Evolutionary conservation across 2,888 invertebrate species (phyloP).

Genomic region (Chrysodeixis includens): DNA sequence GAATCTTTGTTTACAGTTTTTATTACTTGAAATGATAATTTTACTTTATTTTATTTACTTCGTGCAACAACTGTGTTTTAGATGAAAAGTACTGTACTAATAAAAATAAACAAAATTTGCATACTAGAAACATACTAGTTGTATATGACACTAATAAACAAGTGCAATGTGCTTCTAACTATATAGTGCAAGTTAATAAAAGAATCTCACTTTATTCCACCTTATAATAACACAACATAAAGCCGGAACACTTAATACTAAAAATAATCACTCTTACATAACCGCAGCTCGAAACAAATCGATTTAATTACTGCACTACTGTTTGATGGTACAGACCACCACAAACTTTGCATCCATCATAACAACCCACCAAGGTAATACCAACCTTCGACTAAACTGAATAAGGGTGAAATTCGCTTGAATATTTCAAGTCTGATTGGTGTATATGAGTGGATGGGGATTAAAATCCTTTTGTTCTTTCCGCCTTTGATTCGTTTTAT

Average conservation of each 20-base stretch:
- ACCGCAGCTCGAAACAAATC: conserved; percentile 43
- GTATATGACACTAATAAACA: too few relatives aligned
- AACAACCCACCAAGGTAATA: not conserved
- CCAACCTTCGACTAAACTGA: rapidly evolving
- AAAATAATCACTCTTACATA: conserved; percentile 37
- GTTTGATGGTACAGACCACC: conserved; percentile 59
- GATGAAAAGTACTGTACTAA: too few relatives aligned
- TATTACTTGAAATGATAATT: too few relatives aligned
- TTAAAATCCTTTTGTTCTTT: conserved; percentile 64
- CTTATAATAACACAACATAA: not conserved
- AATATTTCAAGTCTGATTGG: not conserved
- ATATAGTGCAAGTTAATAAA: too few relatives aligned
- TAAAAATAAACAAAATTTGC: too few relatives aligned
- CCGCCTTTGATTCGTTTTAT: conserved; percentile 65
- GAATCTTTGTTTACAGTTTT: too few relatives aligned
- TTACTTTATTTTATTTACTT: too few relatives aligned
- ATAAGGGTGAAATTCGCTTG: conserved; percentile 12
- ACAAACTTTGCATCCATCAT: conserved; percentile 1
- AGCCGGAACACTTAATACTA: conserved; percentile 29
- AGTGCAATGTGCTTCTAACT: too few relatives aligned
- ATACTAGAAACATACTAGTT: too few relatives aligned
- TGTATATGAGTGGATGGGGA: conserved; percentile 17
- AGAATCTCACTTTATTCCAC: not conserved
- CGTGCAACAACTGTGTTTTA: too few relatives aligned
- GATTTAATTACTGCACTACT: conserved; percentile 54